Evolutionary conservation across 92 coral and sea anemone species (phyloP).

Genomic region (Pocillopora grandis): DNA sequence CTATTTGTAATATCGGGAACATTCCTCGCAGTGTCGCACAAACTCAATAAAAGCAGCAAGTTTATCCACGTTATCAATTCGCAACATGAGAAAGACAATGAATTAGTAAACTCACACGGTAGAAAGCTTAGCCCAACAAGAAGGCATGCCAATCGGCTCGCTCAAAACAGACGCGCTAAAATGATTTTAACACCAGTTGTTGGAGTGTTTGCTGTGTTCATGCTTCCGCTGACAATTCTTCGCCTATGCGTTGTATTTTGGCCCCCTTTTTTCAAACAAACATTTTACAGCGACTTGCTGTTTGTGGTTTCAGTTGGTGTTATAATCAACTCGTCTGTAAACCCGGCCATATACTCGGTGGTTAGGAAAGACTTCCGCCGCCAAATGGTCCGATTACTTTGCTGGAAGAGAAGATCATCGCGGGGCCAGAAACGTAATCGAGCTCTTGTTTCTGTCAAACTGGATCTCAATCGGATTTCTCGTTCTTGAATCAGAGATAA

Average conservation of each 20-base stretch:
- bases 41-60: neutral
- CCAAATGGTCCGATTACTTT: neutral
- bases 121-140: neutral
- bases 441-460: too few species aligned
- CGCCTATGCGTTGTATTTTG: neutral
- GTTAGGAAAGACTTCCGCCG: constrained; percentile 1
- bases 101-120: too few species aligned
- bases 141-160: neutral
- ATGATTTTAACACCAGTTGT: constrained; percentile 5
- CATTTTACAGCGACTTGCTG: neutral
- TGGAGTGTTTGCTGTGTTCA: neutral
- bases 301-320: neutral
- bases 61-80: neutral
- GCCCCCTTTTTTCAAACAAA: neutral
- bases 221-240: neutral
- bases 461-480: too few species aligned
- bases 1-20: neutral
- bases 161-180: neutral
- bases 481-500: too few species aligned
- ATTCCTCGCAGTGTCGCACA: neutral
- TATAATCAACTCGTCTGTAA: constrained; percentile 2
- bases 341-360: neutral
- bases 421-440: too few species aligned
- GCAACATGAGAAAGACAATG: neutral
- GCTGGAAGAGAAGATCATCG: neutral